Base-by-base conservation (phyloP, 2,888 invertebrate genomes). In the Acholoe squamosa region DNA sequence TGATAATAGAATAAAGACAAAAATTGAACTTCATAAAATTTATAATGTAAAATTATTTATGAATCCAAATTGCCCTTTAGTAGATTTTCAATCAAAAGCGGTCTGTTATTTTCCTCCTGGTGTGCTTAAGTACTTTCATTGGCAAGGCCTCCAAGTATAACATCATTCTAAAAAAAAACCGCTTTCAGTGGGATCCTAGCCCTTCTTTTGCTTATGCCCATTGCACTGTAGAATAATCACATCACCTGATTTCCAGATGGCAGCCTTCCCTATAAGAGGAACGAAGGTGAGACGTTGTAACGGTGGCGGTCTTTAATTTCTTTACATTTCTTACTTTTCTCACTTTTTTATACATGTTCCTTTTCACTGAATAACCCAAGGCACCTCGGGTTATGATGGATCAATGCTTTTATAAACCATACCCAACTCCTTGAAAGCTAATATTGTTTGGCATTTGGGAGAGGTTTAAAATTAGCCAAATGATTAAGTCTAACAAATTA, bases 181-280 rank as follows among this genome's bases (percentile, higher is more conserved):
- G n/a, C n/a, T n/a, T n/a, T n/a, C n/a, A n/a, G n/a, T n/a, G n/a
- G n/a, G n/a, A n/a, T n/a, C n/a, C n/a, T n/a, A n/a, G n/a, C n/a
- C n/a, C n/a, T n/a, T n/a, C n/a, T n/a, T n/a, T n/a, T n/a, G n/a
- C 43, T 43, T 10, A 43, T 43, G 43, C 10, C 43, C 43, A 7
- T 43, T 43, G 43, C 43, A 43, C 43, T 43, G 43, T 43, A 43
- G 19, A 61, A 61, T 25, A 14, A 61, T 76, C 76, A 76, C 25
- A 16, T 76, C 28, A 76, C 25, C 52, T 86, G 34, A 86, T 31
- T 86, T 86, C 0, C 86, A 86, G 86, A 86, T 86, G 86, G 86
- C 54, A 86, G 86, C 56, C 52, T 86, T 54, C 86, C 86, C 25
- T 86, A 86, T 86, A 86, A 86, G 56, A 52, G 86, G 56, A 54